Base-by-base conservation (phyloP, 2,113 vertebrate species). In the Chloebia gouldiae region DNA sequence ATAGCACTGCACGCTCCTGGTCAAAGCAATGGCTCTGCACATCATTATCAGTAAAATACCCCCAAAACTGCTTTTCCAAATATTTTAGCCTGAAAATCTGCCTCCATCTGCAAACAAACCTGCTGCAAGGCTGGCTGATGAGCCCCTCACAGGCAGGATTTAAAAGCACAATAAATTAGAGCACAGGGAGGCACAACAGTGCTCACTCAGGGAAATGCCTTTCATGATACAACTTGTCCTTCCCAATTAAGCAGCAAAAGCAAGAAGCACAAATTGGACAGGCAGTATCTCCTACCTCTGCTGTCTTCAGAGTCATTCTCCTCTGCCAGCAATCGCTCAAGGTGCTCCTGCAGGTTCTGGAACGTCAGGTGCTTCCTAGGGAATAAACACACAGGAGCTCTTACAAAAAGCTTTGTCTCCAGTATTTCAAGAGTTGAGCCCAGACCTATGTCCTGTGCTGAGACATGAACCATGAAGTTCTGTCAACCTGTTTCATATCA, bases 311-410 rank as follows among this genome's bases (percentile, higher is more conserved):
- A 49, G 18, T 97, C 92, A 56, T 96, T 94, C 42, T 98, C 99
- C 59, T 99, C 99, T 42, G 98, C 97, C n/a, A 99, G 91, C 76
- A 99, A 96, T 25, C 94, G 97, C 87, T 99, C 98, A 95, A 99
- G 96, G 88, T 99, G 99, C 77, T 98, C 97, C 39, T 98, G 97
- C 11, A 99, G 97, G 54, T 99, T 99, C 97, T 99, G 99, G 98
- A 99, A 99, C 42, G 98, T 98, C 86, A 99, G 96, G 47, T 98
- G 96, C 96, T 99, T 99, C 97, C 99, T 99, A 96, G 42, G 71
- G 35, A 93, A 95, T 83, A 68, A 96, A 79, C 11, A 75, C 76
- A 86, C 12, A 37, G 94, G 33, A 95, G 27, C 42, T 70, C 63
- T 92, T 70, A 54, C 59, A 97, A 88, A 88, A 95, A 75, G 49